Conservation (phyloP, 2,113 vertebrate genomes). For the Tor tambroides region DNA sequence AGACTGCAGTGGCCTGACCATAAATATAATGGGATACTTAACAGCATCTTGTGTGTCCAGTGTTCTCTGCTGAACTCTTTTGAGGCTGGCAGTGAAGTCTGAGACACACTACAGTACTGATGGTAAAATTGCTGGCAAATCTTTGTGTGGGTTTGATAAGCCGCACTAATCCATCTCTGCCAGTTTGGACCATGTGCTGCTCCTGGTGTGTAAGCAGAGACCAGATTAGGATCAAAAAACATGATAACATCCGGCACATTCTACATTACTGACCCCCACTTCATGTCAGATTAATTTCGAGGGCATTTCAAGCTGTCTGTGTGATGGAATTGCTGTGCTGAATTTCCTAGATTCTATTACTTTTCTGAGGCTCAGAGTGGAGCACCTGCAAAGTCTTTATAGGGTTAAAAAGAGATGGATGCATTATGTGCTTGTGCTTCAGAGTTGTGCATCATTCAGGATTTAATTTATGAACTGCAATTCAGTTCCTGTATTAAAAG, state of each 20-base stretch:
- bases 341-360: constrained; percentile 24
- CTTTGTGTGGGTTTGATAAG: constrained; percentile 58
- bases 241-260: constrained; percentile 33
- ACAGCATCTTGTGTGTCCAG: background rate
- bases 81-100: background rate
- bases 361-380: background rate
- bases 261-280: constrained; percentile 47
- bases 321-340: constrained; percentile 11
- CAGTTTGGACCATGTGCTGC: constrained; percentile 33
- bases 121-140: constrained; percentile 45
- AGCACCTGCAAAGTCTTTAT: background rate
- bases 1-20: too few species aligned
- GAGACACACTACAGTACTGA: constrained; percentile 25
- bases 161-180: constrained; percentile 52
- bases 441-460: too few species aligned
- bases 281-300: constrained; percentile 39
- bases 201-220: constrained; percentile 35
- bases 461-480: background rate
- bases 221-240: constrained; percentile 53
- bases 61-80: constrained; percentile 1
- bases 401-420: background rate
- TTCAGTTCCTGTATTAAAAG: background rate
- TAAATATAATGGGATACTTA: background rate
- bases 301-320: constrained; percentile 38
- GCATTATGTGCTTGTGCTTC: background rate